Conservation (phyloP, 2,888 invertebrate species). For the Ormyrus thymus region DNA sequence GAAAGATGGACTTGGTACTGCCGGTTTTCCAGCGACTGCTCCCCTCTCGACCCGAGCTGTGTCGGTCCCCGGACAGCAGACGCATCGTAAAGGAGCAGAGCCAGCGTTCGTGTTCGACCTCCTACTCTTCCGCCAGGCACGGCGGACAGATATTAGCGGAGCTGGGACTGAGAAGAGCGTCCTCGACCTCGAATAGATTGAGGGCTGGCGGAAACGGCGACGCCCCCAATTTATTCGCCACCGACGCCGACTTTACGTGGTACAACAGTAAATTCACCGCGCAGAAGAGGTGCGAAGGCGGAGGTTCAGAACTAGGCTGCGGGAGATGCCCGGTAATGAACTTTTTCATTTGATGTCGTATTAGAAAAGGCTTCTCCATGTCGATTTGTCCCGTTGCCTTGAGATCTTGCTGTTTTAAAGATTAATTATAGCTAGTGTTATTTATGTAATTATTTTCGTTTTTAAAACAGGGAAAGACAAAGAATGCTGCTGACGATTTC, state of each 20-base stretch:
- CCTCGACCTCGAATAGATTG: conserved; percentile 55
- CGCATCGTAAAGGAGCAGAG: no score
- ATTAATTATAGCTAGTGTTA: not conserved
- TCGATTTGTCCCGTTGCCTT: not conserved
- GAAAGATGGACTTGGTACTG: no score
- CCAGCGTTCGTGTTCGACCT: no score
- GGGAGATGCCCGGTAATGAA: conserved; percentile 39
- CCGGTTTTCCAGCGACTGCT: no score
- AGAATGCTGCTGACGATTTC: conserved; percentile 7
- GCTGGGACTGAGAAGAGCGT: not conserved
- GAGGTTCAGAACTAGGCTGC: conserved; percentile 52
- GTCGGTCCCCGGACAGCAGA: no score
- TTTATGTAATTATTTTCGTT: not conserved
- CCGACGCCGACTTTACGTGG: conserved; percentile 56
- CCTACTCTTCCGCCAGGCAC: no score
- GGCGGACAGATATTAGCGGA: no score
- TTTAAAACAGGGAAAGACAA: conserved; percentile 22
- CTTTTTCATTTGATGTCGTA: not conserved
- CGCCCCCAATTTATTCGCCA: conserved; percentile 43
- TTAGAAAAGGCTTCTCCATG: not conserved
- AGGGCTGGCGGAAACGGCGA: conserved; percentile 62
- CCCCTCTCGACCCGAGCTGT: no score
- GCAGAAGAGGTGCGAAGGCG: conserved; percentile 57
- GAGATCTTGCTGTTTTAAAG: not conserved
- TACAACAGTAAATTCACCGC: conserved; percentile 43